Conservation (phyloP, 2,113 vertebrate species). For the Chaetura pelagica region DNA sequence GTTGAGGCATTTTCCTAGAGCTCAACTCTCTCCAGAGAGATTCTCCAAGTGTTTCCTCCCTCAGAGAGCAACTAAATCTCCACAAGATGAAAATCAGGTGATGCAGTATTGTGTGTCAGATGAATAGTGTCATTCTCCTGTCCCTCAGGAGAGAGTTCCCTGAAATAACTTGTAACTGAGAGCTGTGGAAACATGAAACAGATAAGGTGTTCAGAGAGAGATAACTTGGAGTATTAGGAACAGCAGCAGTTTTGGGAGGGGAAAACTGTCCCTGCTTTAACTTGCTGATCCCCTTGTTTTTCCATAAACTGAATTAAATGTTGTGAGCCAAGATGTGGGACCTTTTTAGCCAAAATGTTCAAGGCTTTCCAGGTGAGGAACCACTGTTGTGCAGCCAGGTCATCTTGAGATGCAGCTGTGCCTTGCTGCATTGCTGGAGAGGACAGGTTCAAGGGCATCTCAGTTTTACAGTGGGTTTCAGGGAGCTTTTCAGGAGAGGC, state of each 20-base stretch:
- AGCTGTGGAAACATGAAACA: not conserved
- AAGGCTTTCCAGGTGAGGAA: not conserved
- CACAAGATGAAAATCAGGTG: not conserved
- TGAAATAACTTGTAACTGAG: not conserved
- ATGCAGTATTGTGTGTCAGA: not conserved
- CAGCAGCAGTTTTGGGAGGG: not conserved
- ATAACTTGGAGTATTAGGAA: not conserved
- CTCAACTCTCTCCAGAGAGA: not conserved
- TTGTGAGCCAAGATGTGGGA: not conserved
- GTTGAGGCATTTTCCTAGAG: not conserved
- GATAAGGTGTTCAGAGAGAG: not conserved
- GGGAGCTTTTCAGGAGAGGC: not conserved
- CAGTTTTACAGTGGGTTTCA: not conserved
- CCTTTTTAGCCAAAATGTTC: not conserved
- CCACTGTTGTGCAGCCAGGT: not conserved
- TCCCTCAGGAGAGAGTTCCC: not conserved
- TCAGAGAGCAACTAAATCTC: not conserved
- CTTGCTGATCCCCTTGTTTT: not conserved
- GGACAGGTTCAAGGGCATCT: conserved; percentile 25
- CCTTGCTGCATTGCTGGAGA: not conserved
- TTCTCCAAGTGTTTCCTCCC: not conserved
- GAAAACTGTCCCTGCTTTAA: not conserved
- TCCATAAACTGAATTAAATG: not conserved
- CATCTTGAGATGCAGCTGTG: not conserved
- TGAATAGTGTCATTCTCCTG: not conserved